Base-by-base conservation (phyloP, 2,888 invertebrate genomes). In the Gnatocerus cornutus region DNA sequence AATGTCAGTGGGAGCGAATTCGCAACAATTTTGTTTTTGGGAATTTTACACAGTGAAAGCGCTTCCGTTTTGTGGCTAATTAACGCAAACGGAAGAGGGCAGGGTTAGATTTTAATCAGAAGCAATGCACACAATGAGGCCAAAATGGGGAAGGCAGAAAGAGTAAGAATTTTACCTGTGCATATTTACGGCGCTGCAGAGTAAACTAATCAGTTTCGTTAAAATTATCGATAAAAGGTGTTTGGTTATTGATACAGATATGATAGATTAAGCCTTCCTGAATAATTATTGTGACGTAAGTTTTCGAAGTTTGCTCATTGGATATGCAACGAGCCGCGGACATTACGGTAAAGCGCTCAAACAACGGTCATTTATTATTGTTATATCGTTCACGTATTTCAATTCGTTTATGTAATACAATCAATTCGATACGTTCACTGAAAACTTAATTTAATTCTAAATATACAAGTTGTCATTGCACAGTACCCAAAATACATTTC, bases 311-410 rank as follows among this genome's bases (percentile, higher is more conserved):
- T 14, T 55, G 39, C 1, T 37, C 16, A 46, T 59, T 59, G 30
- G 1, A 27, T 12, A 59, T 59, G 45, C 52, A 63, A 56, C 13
- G 16, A 64, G 64, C 59, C 37, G 52, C 43, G 53, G 52, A 65
- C 29, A 61, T 71, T 71, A 71, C 67, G 71, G 71, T 71, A 71
- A 71, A 71, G 63, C 10, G 14, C 37, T 27, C 50, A 63, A 45
- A 63, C 58, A 71, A 71, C 63, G 63, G 71, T 67, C 53, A 27
- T 37, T 66, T 46, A 48, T 66, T 46, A 48, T 70, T 70, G 43
- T 62, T 61, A 62, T 62, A 59, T 61, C 58, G 61, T 55, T 65
- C 69, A 69, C 70, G 61, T 66, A 66, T 66, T 39, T 29, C 62
- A 66, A 43, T 53, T 53, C 53, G 50, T 68, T 68, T 68, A 68